Conservation (phyloP, 1,140 invertebrate genomes). For the Drosophila kikkawai region DNA sequence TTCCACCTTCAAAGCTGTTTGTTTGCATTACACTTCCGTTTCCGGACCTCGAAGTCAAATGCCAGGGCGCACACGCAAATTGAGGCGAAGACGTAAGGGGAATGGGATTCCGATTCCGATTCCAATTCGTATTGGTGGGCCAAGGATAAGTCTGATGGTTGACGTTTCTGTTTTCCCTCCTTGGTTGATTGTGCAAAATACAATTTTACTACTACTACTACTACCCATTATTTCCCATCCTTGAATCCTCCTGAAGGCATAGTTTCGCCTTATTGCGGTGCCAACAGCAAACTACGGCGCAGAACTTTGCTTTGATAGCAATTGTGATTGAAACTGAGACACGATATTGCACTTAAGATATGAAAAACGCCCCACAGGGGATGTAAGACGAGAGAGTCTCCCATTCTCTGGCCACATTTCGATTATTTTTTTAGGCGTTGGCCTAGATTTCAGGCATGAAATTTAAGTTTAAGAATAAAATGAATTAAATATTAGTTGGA, state of each 20-base stretch:
- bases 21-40: slow-evolving; percentile 67
- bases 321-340: slow-evolving; percentile 64
- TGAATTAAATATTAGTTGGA: background rate
- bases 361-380: slow-evolving; percentile 30
- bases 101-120: slow-evolving; percentile 23
- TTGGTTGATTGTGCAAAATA: slow-evolving; percentile 53
- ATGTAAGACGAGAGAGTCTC: background rate
- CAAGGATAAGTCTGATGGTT: slow-evolving; percentile 45
- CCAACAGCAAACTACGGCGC: slow-evolving; percentile 35
- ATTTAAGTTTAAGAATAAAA: background rate
- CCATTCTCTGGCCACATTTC: background rate
- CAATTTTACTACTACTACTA: slow-evolving; percentile 33
- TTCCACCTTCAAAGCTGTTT: slow-evolving; percentile 29
- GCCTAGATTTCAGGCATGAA: background rate
- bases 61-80: slow-evolving; percentile 66
- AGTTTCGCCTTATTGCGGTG: slow-evolving; percentile 57
- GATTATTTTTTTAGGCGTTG: slow-evolving; percentile 33
- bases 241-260: slow-evolving; percentile 41
- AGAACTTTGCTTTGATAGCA: slow-evolving; percentile 61
- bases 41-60: slow-evolving; percentile 57
- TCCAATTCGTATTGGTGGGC: slow-evolving; percentile 18
- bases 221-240: background rate
- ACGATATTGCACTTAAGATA: slow-evolving; percentile 71
- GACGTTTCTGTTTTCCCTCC: slow-evolving; percentile 35
- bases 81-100: slow-evolving; percentile 37